Base-by-base conservation (phyloP, 1,140 invertebrate genomes). In the Pygmarrhopalites habei region DNA sequence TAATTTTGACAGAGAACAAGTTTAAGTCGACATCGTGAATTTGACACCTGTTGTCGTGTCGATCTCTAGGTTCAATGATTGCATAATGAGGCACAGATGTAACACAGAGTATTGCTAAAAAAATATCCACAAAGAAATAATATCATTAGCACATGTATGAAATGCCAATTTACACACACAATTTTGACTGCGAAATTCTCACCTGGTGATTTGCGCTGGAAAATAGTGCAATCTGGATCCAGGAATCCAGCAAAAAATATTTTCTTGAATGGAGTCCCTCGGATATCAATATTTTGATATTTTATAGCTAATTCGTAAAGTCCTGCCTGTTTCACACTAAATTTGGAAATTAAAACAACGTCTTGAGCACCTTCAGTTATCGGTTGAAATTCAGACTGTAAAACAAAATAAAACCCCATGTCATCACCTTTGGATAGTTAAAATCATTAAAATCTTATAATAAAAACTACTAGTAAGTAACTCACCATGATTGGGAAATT, bases 21-120 rank as follows among this genome's bases (percentile, higher is more conserved):
- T 26, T 26, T 21, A 52, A 3, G 19, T 52, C 23, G 23, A 52
- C 28, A 15, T 52, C 49, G 4, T 52, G 7, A 52, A 52, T 26
- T 52, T 52, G 49, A 21, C 49, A 52, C 4, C 23, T 3, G 28
- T 52, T 52, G 19, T 29, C 28, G 19, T 52, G 28, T 26, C 19
- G 23, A 52, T 52, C 49, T 30, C 28, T 52, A 17, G 49, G 49
- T 30, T 52, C 49, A 52, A 52, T 52, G 5, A 30, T 52, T 7
- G 7, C 23, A 25, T 52, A 52, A 21, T 5, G 3, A 25, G 49
- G 49, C 19, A 52, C 23, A 30, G 23, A 7, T 14, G 49, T 23
- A 7, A 52, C 49, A 52, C 49, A 52, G 3, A 30, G n/a, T 12
- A 52, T 26, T 2, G 49, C 49, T n/a, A n/a, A n/a, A n/a, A n/a